Evolutionary conservation across 92 coral and sea anemone genomes (phyloP).

Genomic region (Diadumene lineata): DNA sequence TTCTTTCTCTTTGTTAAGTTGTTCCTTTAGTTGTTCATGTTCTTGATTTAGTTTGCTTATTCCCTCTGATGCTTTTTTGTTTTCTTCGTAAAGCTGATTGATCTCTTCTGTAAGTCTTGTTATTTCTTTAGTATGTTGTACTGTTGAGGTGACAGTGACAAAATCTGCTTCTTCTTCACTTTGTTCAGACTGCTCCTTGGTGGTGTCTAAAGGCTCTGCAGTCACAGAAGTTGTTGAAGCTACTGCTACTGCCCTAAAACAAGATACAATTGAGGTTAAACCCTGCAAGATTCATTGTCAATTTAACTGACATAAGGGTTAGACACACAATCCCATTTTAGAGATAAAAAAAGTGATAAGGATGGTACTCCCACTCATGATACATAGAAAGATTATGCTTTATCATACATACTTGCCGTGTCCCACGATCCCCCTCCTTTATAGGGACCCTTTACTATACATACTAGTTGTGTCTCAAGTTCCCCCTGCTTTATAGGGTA

Average conservation of each 20-base stretch:
- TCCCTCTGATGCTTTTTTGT: constrained; percentile 52
- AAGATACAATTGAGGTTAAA: too few relatives aligned
- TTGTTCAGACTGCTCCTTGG: constrained; percentile 59
- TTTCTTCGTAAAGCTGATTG: constrained; percentile 51
- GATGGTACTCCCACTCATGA: too few relatives aligned
- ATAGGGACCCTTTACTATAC: too few relatives aligned
- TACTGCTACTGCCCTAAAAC: constrained; percentile 26
- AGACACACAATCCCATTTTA: too few relatives aligned
- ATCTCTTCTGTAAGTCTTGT: constrained; percentile 47
- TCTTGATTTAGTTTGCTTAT: constrained; percentile 28
- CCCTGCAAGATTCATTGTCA: too few relatives aligned
- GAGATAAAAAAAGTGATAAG: too few relatives aligned
- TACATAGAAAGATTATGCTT: too few relatives aligned
- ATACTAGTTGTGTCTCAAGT: too few relatives aligned
- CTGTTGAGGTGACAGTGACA: constrained; percentile 48
- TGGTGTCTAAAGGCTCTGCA: constrained; percentile 33
- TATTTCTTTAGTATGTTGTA: constrained; percentile 63
- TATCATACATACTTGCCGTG: too few relatives aligned
- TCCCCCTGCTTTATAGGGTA: too few relatives aligned
- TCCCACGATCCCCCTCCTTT: too few relatives aligned
- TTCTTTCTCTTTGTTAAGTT: constrained; percentile 59
- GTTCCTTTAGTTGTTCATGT: constrained; percentile 36
- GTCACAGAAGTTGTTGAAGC: constrained; percentile 55
- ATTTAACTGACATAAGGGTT: too few relatives aligned
- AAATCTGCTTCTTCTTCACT: constrained; percentile 17